Base-by-base conservation (phyloP, 1,140 invertebrate species). In the Temnothorax nylanderi region DNA sequence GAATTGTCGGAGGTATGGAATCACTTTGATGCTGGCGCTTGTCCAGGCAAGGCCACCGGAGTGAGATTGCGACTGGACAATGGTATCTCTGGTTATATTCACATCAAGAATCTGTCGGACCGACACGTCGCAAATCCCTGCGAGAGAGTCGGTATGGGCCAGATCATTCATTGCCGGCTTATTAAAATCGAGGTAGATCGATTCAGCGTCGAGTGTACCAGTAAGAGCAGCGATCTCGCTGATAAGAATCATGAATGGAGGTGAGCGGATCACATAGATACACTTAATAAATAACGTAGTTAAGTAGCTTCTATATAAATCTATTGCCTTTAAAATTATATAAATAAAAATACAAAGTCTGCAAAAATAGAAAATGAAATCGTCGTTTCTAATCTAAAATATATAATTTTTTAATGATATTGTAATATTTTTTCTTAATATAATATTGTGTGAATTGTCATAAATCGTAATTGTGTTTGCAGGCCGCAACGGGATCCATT, bases 1-100 rank as follows among this genome's bases (percentile, higher is more conserved):
- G 99, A 99, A 93, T 95, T 99, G 1, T 98, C 98, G 54, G 99
- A 99, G 95, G 98, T 99, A 5, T 99, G 99, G 99, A 99, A 99
- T 96, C 99, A 99, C 95, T 99, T 99, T 96, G 99, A 99, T 95
- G 98, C 98, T 58, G 98, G 98, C 49, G 97, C 97, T 32, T 99
- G 99, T 96, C 99, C 98, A 0, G 99, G 99, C 0, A 98, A 99
- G 95, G 98, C 99, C 1, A 98, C 98, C 0, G 99, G 99, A 1
- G 97, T 99, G 0, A 96, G 98, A 81, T 96, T 99, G 1, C 96
- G 98, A 0, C 95, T 99, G 0, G 99, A 99, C 92, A 99, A 99
- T 95, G 98, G 98, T 0, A 96, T 99, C 8, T 97, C 96, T 10
- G 99, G 99, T 0, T 99, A 99, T 93, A 98, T 99, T 92, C 98